phyloP scores from a whole-genome alignment of 2,888 invertebrate genomes.

The Andrena praecox region DNA sequence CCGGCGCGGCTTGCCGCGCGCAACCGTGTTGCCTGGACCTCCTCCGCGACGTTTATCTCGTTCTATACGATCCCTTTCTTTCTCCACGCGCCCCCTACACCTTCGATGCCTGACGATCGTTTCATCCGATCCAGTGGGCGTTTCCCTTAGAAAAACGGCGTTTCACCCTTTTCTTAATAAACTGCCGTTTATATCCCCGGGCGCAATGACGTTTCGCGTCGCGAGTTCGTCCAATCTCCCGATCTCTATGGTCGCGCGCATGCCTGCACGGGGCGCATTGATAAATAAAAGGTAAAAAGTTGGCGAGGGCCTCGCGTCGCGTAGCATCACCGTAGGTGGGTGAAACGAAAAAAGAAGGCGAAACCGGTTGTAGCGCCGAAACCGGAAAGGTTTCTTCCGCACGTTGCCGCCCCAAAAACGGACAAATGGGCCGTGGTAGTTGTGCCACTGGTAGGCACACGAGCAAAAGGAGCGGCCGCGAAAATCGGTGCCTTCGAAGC shows the following conservation, averaged over 20 bases:
- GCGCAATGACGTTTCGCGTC: constrained; percentile 22
- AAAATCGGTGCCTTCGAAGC: constrained; percentile 68
- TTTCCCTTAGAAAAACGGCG: not conserved
- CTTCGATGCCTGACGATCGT: not conserved
- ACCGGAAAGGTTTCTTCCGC: constrained; percentile 83
- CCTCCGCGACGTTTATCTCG: constrained; percentile 9
- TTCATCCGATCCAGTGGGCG: not conserved
- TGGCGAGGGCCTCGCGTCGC: constrained; percentile 51
- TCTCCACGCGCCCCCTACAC: not conserved
- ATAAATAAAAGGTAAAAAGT: constrained; percentile 61
- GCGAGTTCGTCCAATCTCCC: constrained; percentile 34
- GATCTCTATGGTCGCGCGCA: constrained; percentile 31
- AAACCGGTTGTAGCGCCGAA: constrained; percentile 82
- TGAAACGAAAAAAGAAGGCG: constrained; percentile 68
- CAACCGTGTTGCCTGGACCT: constrained; percentile 24
- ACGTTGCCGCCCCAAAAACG: constrained; percentile 77
- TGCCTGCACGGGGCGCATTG: constrained; percentile 22
- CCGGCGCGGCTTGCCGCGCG: constrained; percentile 19
- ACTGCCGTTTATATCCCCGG: not conserved
- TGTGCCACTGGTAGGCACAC: constrained; percentile 69
- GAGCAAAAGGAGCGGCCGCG: constrained; percentile 74
- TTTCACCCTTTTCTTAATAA: not conserved
- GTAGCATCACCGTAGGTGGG: constrained; percentile 55
- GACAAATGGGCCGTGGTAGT: constrained; percentile 82
- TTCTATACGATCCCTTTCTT: constrained; percentile 3